Conservation (phyloP, 2,888 invertebrate species). For the Lithodes maja region DNA sequence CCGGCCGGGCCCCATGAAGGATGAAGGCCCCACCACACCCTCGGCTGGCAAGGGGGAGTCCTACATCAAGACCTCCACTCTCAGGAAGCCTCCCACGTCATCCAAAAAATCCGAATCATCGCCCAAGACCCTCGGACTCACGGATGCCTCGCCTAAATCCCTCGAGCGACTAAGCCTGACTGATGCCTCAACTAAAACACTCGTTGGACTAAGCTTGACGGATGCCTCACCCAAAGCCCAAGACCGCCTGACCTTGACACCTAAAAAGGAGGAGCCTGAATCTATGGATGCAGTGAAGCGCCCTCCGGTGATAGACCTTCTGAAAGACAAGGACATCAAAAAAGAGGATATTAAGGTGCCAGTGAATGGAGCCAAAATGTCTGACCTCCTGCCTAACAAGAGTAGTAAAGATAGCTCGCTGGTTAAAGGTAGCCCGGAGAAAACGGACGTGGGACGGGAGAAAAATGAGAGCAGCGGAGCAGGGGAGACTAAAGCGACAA, state of each 20-base stretch:
- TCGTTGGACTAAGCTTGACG: conserved; percentile 4
- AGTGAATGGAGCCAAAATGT: conserved; percentile 57
- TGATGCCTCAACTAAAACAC: conserved; percentile 15
- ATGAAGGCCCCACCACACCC: conserved; percentile 57
- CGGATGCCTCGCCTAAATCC: conserved; percentile 37
- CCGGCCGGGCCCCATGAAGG: conserved; percentile 18
- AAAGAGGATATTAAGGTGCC: conserved; percentile 40
- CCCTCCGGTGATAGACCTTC: conserved; percentile 2
- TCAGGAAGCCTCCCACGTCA: conserved; percentile 69
- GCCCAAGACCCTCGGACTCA: conserved; percentile 54
- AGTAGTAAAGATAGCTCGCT: conserved; percentile 28
- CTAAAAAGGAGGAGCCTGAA: conserved; percentile 47
- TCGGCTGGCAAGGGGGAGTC: conserved; percentile 44
- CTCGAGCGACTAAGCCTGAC: conserved; percentile 18
- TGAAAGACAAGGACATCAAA: conserved; percentile 36
- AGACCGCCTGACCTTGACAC: conserved; percentile 31
- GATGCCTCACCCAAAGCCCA: conserved; percentile 58
- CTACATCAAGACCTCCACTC: conserved; percentile 58
- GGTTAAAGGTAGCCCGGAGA: conserved; percentile 31
- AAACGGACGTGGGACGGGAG: background rate
- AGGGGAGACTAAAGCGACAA: background rate
- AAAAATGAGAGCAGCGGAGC: conserved; percentile 19
- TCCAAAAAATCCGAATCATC: conserved; percentile 63
- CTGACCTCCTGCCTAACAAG: conserved; percentile 35
- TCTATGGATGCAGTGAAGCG: conserved; percentile 32